Percentiles rank a stretch among this genome's conserved stretches.
Evolutionary conservation across 2,888 invertebrate genomes (phyloP).

Genomic region (Gryllus longicercus): DNA sequence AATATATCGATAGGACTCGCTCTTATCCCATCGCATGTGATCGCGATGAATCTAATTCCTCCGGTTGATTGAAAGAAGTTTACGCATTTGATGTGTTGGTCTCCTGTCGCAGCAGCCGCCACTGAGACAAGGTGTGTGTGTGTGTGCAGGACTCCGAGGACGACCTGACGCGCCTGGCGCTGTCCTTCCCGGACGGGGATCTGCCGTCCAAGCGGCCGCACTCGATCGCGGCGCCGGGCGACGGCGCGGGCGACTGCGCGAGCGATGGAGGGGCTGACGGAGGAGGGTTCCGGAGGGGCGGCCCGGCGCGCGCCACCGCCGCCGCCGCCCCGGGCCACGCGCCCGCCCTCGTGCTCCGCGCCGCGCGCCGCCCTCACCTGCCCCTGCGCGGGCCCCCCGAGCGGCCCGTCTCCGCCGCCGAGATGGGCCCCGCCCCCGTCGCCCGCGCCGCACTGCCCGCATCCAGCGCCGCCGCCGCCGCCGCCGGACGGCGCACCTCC

Average conservation of each 20-base stretch:
- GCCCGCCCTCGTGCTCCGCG: not conserved
- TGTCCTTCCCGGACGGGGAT: not conserved
- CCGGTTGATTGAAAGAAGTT: no score
- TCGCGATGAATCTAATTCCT: no score
- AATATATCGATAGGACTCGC: no score
- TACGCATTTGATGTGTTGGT: no score
- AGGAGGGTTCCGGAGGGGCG: not conserved
- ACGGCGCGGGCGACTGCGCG: no score
- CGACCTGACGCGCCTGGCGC: not conserved
- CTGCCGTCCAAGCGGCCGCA: not conserved
- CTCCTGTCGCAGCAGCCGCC: no score
- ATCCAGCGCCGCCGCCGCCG: no score
- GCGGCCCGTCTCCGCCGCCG: slow-evolving; percentile 25
- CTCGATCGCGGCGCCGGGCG: not conserved
- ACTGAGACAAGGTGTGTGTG: no score
- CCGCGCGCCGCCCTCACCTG: slow-evolving; percentile 23
- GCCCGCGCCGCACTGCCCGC: not conserved
- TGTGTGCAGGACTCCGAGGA: not conserved
- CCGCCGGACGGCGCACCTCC: no score
- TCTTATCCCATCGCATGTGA: no score
- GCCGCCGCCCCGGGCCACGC: not conserved
- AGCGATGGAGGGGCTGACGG: no score
- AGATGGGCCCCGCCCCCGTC: slow-evolving; percentile 23
- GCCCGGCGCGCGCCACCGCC: not conserved
- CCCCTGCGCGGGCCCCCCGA: slow-evolving; percentile 24